These are phyloP conservation scores for Cotesia chilonis DNA, from an alignment of 1,140 invertebrate species.

Conservation along the genomic window DNA sequence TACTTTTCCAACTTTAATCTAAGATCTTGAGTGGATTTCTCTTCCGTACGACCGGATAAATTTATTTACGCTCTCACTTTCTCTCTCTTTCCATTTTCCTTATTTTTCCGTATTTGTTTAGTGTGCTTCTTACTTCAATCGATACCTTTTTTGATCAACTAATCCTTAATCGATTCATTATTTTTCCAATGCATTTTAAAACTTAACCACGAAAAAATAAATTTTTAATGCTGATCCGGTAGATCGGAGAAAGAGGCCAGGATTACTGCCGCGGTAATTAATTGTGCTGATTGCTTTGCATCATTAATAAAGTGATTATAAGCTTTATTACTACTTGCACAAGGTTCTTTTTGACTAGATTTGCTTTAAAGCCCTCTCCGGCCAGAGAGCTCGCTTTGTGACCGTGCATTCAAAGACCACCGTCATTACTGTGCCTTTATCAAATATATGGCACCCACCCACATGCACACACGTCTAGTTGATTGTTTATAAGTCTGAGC, in stretches of 20 bases:
- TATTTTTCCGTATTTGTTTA: not conserved
- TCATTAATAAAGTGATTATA: conserved; percentile 61
- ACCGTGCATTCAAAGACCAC: no score
- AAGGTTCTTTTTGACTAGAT: not conserved
- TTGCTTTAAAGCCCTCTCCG: not conserved
- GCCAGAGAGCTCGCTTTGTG: not conserved
- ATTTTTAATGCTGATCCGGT: conserved; percentile 10
- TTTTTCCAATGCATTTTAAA: not conserved
- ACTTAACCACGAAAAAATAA: not conserved
- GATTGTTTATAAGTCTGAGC: not conserved
- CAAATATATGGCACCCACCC: no score
- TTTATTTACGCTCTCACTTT: conserved; percentile 55
- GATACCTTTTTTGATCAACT: not conserved
- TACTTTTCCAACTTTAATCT: conserved; percentile 61
- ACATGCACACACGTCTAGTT: not conserved
- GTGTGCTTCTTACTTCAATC: not conserved
- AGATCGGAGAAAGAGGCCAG: not conserved
- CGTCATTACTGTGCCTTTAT: no score
- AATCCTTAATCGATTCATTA: not conserved
- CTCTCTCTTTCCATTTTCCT: not conserved
- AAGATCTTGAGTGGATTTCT: conserved; percentile 65
- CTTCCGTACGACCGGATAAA: conserved; percentile 52
- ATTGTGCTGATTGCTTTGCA: conserved; percentile 66
- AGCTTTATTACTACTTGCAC: conserved; percentile 47
- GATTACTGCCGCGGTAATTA: conserved; percentile 65